Evolutionary conservation across 2,797 vertebrate species (phyloP), one percentile per base, ranked within the genome.

Genomic region (Gila robusta): DNA sequence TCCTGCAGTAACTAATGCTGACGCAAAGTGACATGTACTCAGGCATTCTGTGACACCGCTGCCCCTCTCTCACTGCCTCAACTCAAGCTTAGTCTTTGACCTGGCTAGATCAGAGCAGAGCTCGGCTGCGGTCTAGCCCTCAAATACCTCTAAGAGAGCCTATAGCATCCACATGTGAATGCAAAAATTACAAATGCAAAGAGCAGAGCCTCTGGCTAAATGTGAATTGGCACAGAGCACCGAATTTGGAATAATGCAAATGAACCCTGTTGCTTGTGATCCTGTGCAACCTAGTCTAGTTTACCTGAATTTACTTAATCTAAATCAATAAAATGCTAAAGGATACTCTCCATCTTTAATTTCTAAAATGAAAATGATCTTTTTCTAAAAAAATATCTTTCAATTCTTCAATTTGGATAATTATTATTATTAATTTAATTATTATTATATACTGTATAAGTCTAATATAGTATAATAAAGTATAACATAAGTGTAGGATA

Each of bases 11-110:
- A 69, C 90, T 91, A 94, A 95, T 90, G 54, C 93, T 96, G 93
- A 95, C 91, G 64, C 91, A 93, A 94, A 93, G 93, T 94, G 95
- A 95, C 95, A 95, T 92, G 94, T 95, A 95, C 94, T 93, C 93
- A 93, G 94, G 94, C 94, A 90, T 92, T 92, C 89, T 86, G 91
- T 94, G 94, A 94, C 94, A 94, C 95, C 92, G 85, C 91, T 88
- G 11, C 56, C 64, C 84, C 84, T 73, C 90, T 88, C 89, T 91
- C 91, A 90, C 91, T 92, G 93, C 92, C 88, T 92, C 88, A 26
- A 79, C 23, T 88, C 32, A 66, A 90, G 89, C 89, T 82, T 32
- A 90, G 90, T 92, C 88, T 94, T 92, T 95, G 93, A 94, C 95
- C 92, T 87, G 91, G 83, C 76, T 82, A 66, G 89, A 92, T 93